Percentiles rank a stretch among this genome's conserved stretches.
These are phyloP conservation scores for Drosophila neonasuta DNA, from an alignment of 2,888 invertebrate species.

Conservation along the genomic window DNA sequence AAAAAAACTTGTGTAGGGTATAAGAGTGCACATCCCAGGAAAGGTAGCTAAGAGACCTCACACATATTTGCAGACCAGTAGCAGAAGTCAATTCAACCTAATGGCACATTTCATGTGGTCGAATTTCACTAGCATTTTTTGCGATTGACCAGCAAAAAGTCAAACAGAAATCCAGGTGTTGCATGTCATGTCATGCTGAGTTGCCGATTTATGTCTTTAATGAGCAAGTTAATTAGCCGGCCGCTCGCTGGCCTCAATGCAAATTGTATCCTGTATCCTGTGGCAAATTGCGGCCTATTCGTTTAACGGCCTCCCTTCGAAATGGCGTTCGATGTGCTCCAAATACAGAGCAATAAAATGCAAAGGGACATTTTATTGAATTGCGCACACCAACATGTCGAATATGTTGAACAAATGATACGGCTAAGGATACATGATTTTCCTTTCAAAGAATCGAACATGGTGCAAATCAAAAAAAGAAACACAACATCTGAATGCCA, in stretches of 20 bases:
- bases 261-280: slow-evolving; percentile 40
- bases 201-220: slow-evolving; percentile 60
- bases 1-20: not conserved
- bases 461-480: slow-evolving; percentile 2
- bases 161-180: slow-evolving; percentile 42
- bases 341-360: slow-evolving; percentile 45
- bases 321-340: slow-evolving; percentile 19
- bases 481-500: slow-evolving; percentile 25
- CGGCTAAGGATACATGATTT: slow-evolving; percentile 46
- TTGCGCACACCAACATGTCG: slow-evolving; percentile 39
- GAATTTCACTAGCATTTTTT: slow-evolving; percentile 20
- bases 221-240: slow-evolving; percentile 64
- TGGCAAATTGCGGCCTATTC: slow-evolving; percentile 46
- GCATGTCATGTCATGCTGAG: slow-evolving; percentile 58
- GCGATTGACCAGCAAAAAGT: slow-evolving; percentile 31
- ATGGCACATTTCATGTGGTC: slow-evolving; percentile 23
- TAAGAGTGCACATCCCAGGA: not conserved
- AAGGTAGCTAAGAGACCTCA: not conserved
- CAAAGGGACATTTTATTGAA: slow-evolving; percentile 51
- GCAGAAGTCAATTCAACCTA: slow-evolving; percentile 12
- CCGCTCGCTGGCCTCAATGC: slow-evolving; percentile 23
- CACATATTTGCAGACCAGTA: slow-evolving; percentile 5
- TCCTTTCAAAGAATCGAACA: slow-evolving; percentile 45
- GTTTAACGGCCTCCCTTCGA: slow-evolving; percentile 32
- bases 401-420: slow-evolving; percentile 46